Evolutionary conservation across 2,888 invertebrate genomes (phyloP), one percentile per base, ranked within the genome.

Genomic region (Geophilus truncorum): DNA sequence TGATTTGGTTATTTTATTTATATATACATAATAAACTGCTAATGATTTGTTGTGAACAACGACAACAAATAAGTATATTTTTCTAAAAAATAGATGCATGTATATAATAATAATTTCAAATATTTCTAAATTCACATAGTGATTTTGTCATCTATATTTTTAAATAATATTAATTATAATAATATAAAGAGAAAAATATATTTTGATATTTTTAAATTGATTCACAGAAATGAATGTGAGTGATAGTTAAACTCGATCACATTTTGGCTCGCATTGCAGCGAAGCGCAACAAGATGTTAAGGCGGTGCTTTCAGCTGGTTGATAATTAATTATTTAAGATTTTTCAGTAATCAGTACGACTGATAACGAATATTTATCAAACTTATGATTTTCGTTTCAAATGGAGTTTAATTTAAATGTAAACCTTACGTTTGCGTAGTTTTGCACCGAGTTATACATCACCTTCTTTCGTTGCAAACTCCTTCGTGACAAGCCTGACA

Each of bases 401-500:
- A n/a, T n/a, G n/a, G n/a, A n/a, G n/a, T n/a, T n/a, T n/a, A n/a
- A n/a, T n/a, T n/a, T n/a, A n/a, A n/a, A n/a, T n/a, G n/a, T n/a
- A n/a, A n/a, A n/a, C n/a, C n/a, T n/a, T n/a, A n/a, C n/a, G n/a
- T n/a, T n/a, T n/a, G n/a, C n/a, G n/a, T n/a, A n/a, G n/a, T n/a
- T n/a, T n/a, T n/a, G n/a, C n/a, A n/a, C n/a, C 25, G 12, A 6
- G 9, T 12, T 75, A 75, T 28, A n/a, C 28, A 76, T 82, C 82
- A 82, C 70, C 82, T 81, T 40, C 82, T 32, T 57, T 82, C 82
- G 23, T 82, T 51, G 40, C 86, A 84, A 10, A 84, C 81, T 7
- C 88, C 88, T 81, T 88, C 87, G 81, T 86, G 85, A 82, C 88
- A 88, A 2, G 88, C 88, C 84, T 88, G 88, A 82, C 88, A 88